These are phyloP conservation scores for Aselliscus stoliczkanus DNA, from an alignment of 2,797 vertebrate genomes.

Conservation along the genomic window DNA sequence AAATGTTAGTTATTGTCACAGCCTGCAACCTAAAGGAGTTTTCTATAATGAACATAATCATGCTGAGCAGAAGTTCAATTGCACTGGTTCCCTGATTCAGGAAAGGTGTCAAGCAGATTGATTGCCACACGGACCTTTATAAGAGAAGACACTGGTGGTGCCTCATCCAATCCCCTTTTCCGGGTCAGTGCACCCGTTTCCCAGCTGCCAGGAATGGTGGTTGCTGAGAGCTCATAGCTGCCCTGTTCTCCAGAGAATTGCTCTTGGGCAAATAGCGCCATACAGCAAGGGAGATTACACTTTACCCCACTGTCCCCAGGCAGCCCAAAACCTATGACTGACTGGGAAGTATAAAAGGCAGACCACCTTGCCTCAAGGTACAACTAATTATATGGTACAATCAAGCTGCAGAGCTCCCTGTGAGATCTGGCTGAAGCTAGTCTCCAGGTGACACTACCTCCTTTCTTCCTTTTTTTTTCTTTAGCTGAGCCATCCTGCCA, in stretches of 20 bases:
- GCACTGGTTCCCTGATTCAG: background rate
- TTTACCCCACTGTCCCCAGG: background rate
- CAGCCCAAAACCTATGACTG: background rate
- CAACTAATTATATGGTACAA: background rate
- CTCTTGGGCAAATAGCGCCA: background rate
- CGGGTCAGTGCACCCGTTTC: background rate
- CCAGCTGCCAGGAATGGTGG: background rate
- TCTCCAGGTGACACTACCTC: background rate
- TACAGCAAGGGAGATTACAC: background rate
- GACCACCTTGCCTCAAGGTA: background rate
- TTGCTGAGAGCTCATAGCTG: conserved; percentile 5
- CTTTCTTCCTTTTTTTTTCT: no score
- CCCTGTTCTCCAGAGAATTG: conserved; percentile 1
- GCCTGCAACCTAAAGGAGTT: conserved; percentile 11
- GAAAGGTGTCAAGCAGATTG: background rate
- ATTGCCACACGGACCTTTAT: background rate
- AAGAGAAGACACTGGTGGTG: background rate
- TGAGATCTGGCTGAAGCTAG: background rate
- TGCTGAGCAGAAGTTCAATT: background rate
- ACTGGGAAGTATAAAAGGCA: background rate
- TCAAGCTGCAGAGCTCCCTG: background rate
- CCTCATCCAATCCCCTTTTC: background rate
- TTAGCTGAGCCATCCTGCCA: no score
- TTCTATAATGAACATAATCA: conserved; percentile 10
- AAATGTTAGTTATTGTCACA: background rate